These are phyloP conservation scores for Trichonephila inaurata DNA, from an alignment of 1,140 invertebrate genomes.

Conservation along the genomic window DNA sequence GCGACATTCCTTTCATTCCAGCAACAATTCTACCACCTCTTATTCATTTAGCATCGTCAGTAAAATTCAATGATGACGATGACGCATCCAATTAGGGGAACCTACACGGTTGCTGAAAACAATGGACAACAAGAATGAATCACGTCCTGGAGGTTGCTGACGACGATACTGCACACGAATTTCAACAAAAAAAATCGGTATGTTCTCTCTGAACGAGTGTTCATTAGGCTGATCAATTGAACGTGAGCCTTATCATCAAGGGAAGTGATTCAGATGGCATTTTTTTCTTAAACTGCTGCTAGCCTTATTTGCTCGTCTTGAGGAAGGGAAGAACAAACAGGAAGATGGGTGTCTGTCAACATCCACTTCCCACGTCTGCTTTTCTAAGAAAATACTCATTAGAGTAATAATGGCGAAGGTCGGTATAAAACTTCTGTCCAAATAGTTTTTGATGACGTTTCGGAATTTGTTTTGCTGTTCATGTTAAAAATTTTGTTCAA, in stretches of 20 bases:
- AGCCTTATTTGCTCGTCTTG: background rate
- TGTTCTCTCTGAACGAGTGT: background rate
- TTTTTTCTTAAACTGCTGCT: background rate
- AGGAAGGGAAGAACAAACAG: background rate
- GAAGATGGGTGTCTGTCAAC: conserved; percentile 20
- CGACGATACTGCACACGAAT: background rate
- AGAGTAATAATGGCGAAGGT: no score
- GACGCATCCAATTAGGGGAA: conserved; percentile 42
- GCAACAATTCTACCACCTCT: conserved; percentile 15
- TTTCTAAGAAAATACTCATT: background rate
- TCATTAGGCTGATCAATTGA: background rate
- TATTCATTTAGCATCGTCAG: conserved; percentile 10
- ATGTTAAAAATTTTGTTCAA: no score
- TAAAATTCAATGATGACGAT: conserved; percentile 1
- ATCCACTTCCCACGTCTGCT: background rate
- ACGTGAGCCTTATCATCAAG: background rate
- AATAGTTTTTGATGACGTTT: no score
- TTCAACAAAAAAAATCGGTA: background rate
- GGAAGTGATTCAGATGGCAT: background rate
- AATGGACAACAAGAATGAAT: conserved; percentile 35
- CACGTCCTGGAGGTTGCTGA: conserved; percentile 12
- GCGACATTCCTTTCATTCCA: background rate
- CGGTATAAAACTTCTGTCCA: no score
- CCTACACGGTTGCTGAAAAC: conserved; percentile 15
- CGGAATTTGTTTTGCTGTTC: no score